phyloP scores from a whole-genome alignment of 37 sponge, comb jelly and placozoan genomes.

The Beroe forskalii region DNA sequence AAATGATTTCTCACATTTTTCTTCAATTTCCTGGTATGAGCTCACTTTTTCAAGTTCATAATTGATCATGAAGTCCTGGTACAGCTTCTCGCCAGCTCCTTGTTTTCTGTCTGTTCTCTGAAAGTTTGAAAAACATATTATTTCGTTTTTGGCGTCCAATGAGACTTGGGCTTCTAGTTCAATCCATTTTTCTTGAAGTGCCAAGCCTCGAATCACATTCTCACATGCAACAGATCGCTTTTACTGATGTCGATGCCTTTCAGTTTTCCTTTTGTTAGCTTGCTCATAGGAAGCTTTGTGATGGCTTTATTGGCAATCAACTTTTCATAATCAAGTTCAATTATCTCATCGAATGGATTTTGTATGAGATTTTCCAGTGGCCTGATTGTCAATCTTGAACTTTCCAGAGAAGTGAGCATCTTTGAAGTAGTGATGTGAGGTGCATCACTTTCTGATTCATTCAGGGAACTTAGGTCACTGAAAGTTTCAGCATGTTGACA shows the following conservation, averaged over 20 bases:
- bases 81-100: conserved; percentile 6
- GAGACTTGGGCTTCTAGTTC: neutral
- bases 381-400: neutral
- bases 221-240: neutral
- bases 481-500: no score
- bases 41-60: neutral
- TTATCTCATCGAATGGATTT: no score
- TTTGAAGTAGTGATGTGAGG: no score
- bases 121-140: conserved; percentile 4
- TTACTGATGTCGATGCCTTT: neutral
- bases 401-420: neutral
- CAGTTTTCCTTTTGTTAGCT: neutral
- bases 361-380: no score
- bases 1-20: neutral
- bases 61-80: neutral
- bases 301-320: no score
- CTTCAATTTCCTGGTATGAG: neutral
- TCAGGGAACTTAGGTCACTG: no score
- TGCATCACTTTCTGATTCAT: no score
- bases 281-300: neutral
- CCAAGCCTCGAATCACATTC: neutral
- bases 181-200: conserved; percentile 13
- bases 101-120: conserved; percentile 24
- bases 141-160: neutral
- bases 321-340: no score